phyloP scores from a whole-genome alignment of 2,888 invertebrate species.

The Euphydryas editha region DNA sequence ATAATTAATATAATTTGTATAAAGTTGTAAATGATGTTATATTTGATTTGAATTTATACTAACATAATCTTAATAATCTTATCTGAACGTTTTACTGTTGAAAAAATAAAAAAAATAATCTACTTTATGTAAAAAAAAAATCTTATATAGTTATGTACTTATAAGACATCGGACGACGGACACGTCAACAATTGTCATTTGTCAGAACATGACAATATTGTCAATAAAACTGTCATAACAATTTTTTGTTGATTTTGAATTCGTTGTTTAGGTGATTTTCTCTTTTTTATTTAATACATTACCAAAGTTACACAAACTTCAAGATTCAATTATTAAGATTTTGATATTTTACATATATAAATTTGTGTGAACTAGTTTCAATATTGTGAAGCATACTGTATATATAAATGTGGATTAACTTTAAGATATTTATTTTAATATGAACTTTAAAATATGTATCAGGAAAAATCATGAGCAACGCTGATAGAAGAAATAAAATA shows the following conservation, averaged over 20 bases:
- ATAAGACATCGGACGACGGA: neutral
- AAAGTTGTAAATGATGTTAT: neutral
- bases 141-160: too few relatives aligned
- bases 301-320: neutral
- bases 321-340: neutral
- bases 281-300: neutral
- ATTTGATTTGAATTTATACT: neutral
- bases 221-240: slow-evolving; percentile 31
- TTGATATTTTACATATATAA: neutral
- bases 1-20: neutral
- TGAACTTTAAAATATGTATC: neutral
- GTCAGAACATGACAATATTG: slow-evolving; percentile 24
- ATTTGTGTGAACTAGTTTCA: neutral
- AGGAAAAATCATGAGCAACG: slow-evolving; percentile 51
- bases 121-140: too few relatives aligned
- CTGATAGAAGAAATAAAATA: slow-evolving; percentile 67
- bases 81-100: neutral
- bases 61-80: neutral
- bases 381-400: neutral
- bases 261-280: slow-evolving; percentile 11
- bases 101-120: too few relatives aligned
- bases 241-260: slow-evolving; percentile 20
- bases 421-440: neutral
- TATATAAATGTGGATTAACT: neutral
- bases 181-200: slow-evolving; percentile 39